Evolutionary conservation across 1,140 invertebrate genomes (phyloP), one percentile per base, ranked within the genome.

Genomic region (Bradynema listronoti): DNA sequence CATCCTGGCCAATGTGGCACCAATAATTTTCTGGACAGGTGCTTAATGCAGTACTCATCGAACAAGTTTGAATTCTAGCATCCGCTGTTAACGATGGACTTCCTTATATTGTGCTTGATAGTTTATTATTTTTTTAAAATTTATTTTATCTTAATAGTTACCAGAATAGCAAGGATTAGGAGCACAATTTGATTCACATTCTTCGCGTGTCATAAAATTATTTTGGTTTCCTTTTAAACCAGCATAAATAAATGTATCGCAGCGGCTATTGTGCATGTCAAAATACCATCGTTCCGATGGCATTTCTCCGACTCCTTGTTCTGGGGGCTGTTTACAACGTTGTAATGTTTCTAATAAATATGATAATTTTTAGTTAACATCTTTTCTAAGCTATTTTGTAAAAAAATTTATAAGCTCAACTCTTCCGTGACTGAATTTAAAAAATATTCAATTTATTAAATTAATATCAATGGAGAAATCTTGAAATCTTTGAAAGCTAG

Each of bases 121-220:
- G 36, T 19, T 11, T 39, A 11, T 56, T 6, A 7, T 58, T 55
- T 5, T 51, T 55, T 55, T 52, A 56, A 55, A 58, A 2, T 9
- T 1, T n/a, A 42, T 41, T 61, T 58, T 14, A 63, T 1, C 33
- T 4, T 55, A 56, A 61, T 19, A 33, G 24, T 56, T 33, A 63
- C 61, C 61, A 16, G 58, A 71, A 43, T 71, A 69, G 32, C 74
- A 77, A 0, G 74, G 76, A 33, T 77, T 77, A 7, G 75, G 75
- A 24, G 59, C 60, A 56, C 74, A 77, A 5, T 27, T 47, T 14
- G 75, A 46, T 42, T 77, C 73, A 33, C 74, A 77, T 16, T 63
- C 36, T 11, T 70, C 60, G 25, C 52, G 9, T 0, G 46, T 46
- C 39, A 68, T 11, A 62, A 75, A 72, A 41, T 75, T 72, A 39